Percentiles rank a stretch among this genome's conserved stretches.
These are phyloP conservation scores for Rhingia campestris DNA, from an alignment of 2,888 invertebrate species.

Conservation along the genomic window DNA sequence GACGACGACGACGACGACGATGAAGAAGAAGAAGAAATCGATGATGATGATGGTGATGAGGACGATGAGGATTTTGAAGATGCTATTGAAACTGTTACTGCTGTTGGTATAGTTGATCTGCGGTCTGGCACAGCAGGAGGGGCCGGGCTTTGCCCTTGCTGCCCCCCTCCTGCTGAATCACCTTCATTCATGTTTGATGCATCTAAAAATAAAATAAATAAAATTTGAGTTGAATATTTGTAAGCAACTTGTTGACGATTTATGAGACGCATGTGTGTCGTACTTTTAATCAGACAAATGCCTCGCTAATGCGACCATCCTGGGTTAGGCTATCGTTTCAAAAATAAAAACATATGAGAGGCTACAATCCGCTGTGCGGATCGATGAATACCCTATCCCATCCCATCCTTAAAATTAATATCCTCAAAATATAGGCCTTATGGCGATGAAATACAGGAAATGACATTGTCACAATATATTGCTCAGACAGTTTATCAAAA, in stretches of 20 bases:
- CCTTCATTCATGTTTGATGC: slow-evolving; percentile 84
- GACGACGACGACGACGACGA: slow-evolving; percentile 39
- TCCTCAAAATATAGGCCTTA: too few relatives aligned
- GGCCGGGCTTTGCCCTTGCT: slow-evolving; percentile 83
- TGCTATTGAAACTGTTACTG: slow-evolving; percentile 72
- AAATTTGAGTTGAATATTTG: slow-evolving; percentile 14
- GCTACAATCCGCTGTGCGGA: too few relatives aligned
- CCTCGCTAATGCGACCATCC: slow-evolving; percentile 74
- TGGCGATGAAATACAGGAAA: too few relatives aligned
- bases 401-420: too few relatives aligned
- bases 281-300: slow-evolving; percentile 70
- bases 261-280: background rate
- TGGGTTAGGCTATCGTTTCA: slow-evolving; percentile 43
- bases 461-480: too few relatives aligned
- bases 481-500: too few relatives aligned
- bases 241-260: background rate
- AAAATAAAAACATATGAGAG: too few relatives aligned
- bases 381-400: too few relatives aligned
- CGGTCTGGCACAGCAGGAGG: slow-evolving; percentile 83
- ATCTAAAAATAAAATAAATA: slow-evolving; percentile 78
- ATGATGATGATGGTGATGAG: slow-evolving; percentile 60
- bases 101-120: slow-evolving; percentile 80
- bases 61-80: slow-evolving; percentile 60
- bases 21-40: slow-evolving; percentile 57
- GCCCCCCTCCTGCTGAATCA: slow-evolving; percentile 84